Evolutionary conservation across 2,888 invertebrate species (phyloP).

Genomic region (Drosophila diplacantha): DNA sequence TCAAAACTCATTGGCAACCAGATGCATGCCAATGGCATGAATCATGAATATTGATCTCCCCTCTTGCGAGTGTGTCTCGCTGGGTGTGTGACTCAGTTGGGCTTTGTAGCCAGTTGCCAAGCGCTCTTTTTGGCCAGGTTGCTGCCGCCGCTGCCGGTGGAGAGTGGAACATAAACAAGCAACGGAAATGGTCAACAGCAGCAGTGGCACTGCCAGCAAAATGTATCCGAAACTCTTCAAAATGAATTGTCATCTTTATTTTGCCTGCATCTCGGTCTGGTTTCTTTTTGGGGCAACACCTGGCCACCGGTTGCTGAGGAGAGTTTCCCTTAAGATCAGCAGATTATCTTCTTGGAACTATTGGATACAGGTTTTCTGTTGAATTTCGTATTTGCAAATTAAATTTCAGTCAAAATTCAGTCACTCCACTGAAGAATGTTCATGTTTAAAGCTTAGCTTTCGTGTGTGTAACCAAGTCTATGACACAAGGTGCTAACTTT

Average conservation of each 20-base stretch:
- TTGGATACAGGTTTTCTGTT: not conserved
- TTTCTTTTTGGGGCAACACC: constrained; percentile 15
- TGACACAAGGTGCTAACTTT: not conserved
- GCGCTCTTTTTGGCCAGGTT: constrained; percentile 37
- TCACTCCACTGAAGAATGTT: not conserved
- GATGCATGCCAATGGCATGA: constrained; percentile 59
- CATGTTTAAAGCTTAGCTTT: not conserved
- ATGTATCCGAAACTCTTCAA: constrained; percentile 25
- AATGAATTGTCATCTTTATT: constrained; percentile 32
- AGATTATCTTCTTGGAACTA: constrained; percentile 10
- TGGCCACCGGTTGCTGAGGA: constrained; percentile 10
- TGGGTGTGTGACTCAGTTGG: constrained; percentile 31
- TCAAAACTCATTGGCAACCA: constrained; percentile 34
- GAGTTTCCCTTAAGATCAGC: not conserved
- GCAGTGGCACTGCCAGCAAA: constrained; percentile 8
- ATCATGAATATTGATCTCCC: constrained; percentile 64
- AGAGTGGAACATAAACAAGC: constrained; percentile 26
- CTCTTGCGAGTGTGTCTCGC: constrained; percentile 17
- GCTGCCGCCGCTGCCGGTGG: not conserved
- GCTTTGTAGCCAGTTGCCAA: constrained; percentile 29
- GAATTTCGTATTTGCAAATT: constrained; percentile 4
- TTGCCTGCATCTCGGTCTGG: constrained; percentile 15
- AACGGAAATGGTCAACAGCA: constrained; percentile 32
- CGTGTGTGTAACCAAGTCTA: not conserved
- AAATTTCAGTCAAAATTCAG: not conserved